Base-by-base conservation (phyloP, 2,888 invertebrate species). In the Eupithecia exiguata region DNA sequence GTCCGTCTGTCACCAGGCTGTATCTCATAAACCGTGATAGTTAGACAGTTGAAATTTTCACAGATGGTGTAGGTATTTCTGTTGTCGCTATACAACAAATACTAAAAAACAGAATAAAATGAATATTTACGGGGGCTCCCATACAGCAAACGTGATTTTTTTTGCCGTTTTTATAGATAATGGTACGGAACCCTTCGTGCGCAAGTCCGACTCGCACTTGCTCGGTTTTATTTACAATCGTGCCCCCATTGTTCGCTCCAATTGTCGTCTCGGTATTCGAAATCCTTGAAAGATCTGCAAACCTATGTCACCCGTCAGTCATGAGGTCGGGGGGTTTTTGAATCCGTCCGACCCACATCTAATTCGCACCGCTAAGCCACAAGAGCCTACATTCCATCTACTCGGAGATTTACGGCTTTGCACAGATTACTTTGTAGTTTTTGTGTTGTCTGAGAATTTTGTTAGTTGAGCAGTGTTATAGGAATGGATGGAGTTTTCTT, bases 221-320 rank as follows among this genome's bases (percentile, higher is more conserved):
- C n/a, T n/a, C n/a, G n/a, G n/a, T n/a, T n/a, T n/a, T n/a, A n/a
- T n/a, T n/a, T n/a, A n/a, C 21, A 53, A 53, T 14, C 12, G 12
- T 21, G 14, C 9, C 12, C 21, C 5, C 4, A 65, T n/a, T 65
- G 38, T 65, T 62, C 63, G 63, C 18, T 65, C 36, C 36, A n/a
- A 38, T 65, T 65, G 63, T 36, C 63, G n/a, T 38, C 36, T 62
- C 35, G 7, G 62, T 30, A 18, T 35, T 62, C 63, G 36, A 36
- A 38, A 36, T 63, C 36, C 63, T n/a, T 36, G 38, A n/a, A 65
- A 36, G n/a, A 38, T 65, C 63, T 35, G 30, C 36, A 30, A 62
- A 75, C 76, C 77, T 76, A 68, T 70, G 69, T 79, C 78, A 78
- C 70, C 75, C 74, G 78, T 76, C 77, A 78, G 67, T 76, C 77